A percentile compares a stretch with the other conserved stretches of the same genome.
These are phyloP conservation scores for Terebella lapidaria DNA, from an alignment of 2,888 invertebrate genomes.

Conservation along the genomic window DNA sequence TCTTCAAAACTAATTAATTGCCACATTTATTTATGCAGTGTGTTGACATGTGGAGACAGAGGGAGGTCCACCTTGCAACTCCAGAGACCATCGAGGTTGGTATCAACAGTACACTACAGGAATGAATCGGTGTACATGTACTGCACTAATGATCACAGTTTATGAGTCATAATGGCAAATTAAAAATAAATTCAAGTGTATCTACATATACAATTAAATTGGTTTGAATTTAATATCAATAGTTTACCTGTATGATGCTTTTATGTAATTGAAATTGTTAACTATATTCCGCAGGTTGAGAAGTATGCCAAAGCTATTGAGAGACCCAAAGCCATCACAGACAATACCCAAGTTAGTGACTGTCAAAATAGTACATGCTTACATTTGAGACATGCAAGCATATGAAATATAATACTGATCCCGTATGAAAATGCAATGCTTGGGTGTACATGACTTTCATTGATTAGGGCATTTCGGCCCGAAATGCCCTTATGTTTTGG, in stretches of 20 bases:
- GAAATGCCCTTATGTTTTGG: too few relatives aligned
- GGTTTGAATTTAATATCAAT: too few relatives aligned
- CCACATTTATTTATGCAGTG: too few relatives aligned
- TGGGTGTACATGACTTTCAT: too few relatives aligned
- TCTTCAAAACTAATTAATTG: too few relatives aligned
- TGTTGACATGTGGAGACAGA: constrained; percentile 45
- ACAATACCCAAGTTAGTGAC: constrained; percentile 63
- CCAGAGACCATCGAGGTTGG: constrained; percentile 41
- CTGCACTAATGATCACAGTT: neutral
- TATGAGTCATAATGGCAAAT: neutral
- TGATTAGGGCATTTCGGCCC: too few relatives aligned
- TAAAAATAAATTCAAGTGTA: neutral
- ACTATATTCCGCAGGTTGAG: constrained; percentile 33
- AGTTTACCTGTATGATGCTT: too few relatives aligned
- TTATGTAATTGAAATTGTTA: neutral
- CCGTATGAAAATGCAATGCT: too few relatives aligned
- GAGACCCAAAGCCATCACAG: constrained; percentile 63
- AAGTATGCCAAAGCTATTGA: constrained; percentile 61
- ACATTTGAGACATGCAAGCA: too few relatives aligned
- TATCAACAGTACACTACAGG: too few relatives aligned
- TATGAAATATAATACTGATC: too few relatives aligned
- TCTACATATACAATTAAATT: neutral
- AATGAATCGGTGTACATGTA: neutral
- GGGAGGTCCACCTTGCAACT: constrained; percentile 30
- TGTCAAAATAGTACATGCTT: too few relatives aligned